Base-by-base conservation (phyloP, 2,113 vertebrate species). In the Anguilla japonica region DNA sequence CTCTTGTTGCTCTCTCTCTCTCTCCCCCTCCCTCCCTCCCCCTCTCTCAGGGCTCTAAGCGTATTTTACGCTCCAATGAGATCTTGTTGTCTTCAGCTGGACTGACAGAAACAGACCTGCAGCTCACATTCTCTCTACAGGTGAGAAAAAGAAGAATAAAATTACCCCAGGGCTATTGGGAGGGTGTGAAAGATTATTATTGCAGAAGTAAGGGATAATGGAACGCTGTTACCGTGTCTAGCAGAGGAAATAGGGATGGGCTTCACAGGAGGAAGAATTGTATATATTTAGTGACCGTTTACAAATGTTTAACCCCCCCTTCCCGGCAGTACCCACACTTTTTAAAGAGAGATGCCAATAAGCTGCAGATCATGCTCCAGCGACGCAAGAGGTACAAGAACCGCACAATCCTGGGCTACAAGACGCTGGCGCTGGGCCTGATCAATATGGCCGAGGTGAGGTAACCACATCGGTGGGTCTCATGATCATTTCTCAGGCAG, bases 401-500 rank as follows among this genome's bases (percentile, higher is more conserved):
- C 92, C 94, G 97, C n/a, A 98, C 97, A 88, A 97, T 98, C 93
- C 92, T 98, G 89, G 97, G 97, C 85, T 98, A 98, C 91, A 98
- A 98, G 93, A 98, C 97, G 0, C 93, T 98, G 84, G 97, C 97
- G 0, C 92, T 97, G 88, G 97, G 97, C 0, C 95, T 97, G 88
- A 98, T 98, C 95, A 97, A 98, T 93, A 98, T 98, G 97, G 97
- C 97, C 0, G 97, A 98, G 97, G 97, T 97, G 40, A 86, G 53
- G n/a, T n/a, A 15, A 3, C 13, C 5, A 9, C 8, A 6, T 43
- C 26, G 14, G 22, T 83, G 11, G 22, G 39, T 81, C 41, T 81
- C 15, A 22, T 18, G 16, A 15, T 11, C 14, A 60, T 18, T 60
- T 60, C 14, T 60, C 15, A 20, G 57, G 18, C 18, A 3, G 57